These are phyloP conservation scores for Pseudolycoriella hygida DNA, from an alignment of 2,888 invertebrate genomes.

Conservation along the genomic window DNA sequence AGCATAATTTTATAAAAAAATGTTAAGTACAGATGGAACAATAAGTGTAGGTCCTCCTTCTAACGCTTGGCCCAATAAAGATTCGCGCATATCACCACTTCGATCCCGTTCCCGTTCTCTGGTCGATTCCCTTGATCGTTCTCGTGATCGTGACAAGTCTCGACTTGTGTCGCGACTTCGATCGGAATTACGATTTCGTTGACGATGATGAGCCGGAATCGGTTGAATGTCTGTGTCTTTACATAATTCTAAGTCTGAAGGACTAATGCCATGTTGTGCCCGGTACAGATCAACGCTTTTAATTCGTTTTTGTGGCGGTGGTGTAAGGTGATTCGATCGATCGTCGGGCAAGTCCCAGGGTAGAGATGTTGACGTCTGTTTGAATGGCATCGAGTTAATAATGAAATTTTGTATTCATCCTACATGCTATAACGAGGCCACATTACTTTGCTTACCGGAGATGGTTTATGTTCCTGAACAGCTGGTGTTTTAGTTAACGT, in stretches of 20 bases:
- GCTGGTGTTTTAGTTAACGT: constrained; percentile 10
- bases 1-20: neutral
- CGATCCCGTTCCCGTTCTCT: constrained; percentile 37
- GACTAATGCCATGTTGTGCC: constrained; percentile 36
- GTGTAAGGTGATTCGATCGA: constrained; percentile 33
- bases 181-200: constrained; percentile 16
- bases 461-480: constrained; percentile 27
- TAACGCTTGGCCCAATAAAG: constrained; percentile 57
- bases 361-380: constrained; percentile 38
- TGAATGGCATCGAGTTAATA: constrained; percentile 9
- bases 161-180: constrained; percentile 11
- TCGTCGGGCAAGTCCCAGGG: constrained; percentile 45
- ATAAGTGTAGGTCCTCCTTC: constrained; percentile 46
- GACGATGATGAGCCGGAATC: constrained; percentile 17
- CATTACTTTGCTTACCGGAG: constrained; percentile 27
- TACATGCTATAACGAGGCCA: neutral
- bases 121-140: constrained; percentile 16
- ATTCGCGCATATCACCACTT: constrained; percentile 49
- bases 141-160: constrained; percentile 13
- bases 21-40: constrained; percentile 5
- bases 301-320: constrained; percentile 50
- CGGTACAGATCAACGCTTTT: constrained; percentile 50
- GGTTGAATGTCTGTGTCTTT: constrained; percentile 29
- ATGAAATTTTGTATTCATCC: neutral
- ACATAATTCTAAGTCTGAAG: constrained; percentile 16